Conservation (phyloP, 2,888 invertebrate genomes). For the Phorcus lineatus region DNA sequence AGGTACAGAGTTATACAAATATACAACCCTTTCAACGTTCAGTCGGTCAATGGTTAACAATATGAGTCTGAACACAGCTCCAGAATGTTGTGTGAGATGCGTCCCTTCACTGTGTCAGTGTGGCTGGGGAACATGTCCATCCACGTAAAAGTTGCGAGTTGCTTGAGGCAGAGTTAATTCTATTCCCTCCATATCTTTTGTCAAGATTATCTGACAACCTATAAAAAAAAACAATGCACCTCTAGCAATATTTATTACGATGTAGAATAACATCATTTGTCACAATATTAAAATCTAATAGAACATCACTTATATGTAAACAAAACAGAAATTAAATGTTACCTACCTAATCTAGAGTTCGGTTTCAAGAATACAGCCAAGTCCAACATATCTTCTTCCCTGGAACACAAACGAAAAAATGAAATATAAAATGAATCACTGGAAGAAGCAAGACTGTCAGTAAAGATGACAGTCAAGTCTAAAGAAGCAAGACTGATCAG, state of each 20-base stretch:
- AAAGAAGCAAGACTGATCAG: too few relatives aligned
- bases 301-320: too few relatives aligned
- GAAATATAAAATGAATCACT: neutral
- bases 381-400: slow-evolving; percentile 97
- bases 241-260: neutral
- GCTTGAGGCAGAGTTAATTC: slow-evolving; percentile 71
- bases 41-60: too few relatives aligned
- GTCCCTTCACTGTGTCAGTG: slow-evolving; percentile 79
- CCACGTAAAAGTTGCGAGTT: slow-evolving; percentile 81
- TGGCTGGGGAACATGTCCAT: slow-evolving; percentile 95
- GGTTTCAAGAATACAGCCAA: slow-evolving; percentile 96
- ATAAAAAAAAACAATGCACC: neutral
- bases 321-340: neutral
- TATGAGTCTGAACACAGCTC: too few relatives aligned
- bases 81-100: too few relatives aligned
- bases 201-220: slow-evolving; percentile 75
- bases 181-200: slow-evolving; percentile 74
- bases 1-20: too few relatives aligned
- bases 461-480: too few relatives aligned
- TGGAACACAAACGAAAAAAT: slow-evolving; percentile 72
- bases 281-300: too few relatives aligned
- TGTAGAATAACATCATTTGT: neutral
- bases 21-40: too few relatives aligned
- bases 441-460: too few relatives aligned
- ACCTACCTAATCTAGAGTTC: slow-evolving; percentile 90